phyloP scores from a whole-genome alignment of 2,888 invertebrate genomes.

The Periphyllus acericola region DNA sequence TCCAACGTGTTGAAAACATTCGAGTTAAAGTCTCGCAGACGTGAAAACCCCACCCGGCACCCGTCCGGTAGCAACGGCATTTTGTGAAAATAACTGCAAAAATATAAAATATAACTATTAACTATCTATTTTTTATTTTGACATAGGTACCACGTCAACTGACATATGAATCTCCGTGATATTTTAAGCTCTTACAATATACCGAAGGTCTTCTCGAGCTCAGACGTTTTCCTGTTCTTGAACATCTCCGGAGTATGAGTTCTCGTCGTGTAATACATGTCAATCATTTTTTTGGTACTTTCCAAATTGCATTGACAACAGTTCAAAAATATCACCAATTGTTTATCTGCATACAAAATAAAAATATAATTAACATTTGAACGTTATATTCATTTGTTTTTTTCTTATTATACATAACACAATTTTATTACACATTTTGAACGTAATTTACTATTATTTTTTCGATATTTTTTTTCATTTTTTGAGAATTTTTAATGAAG shows the following conservation, averaged over 20 bases:
- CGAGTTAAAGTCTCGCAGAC: conserved; percentile 50
- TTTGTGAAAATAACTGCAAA: conserved; percentile 44
- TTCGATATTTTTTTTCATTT: too few species aligned
- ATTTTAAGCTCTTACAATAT: conserved; percentile 28
- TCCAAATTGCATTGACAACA: conserved; percentile 59
- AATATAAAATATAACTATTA: too few species aligned
- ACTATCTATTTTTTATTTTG: not conserved
- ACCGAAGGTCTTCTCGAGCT: conserved; percentile 47
- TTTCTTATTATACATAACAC: not conserved
- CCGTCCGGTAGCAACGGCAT: conserved; percentile 39
- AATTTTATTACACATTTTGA: not conserved
- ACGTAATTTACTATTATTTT: too few species aligned
- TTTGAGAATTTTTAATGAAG: too few species aligned
- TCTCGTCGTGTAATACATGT: conserved; percentile 60
- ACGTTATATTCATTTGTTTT: not conserved
- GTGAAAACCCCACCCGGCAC: conserved; percentile 41
- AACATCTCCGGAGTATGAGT: conserved; percentile 62
- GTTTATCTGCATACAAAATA: conserved; percentile 55
- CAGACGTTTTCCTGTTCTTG: conserved; percentile 35
- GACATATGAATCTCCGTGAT: not conserved
- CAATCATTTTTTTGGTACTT: conserved; percentile 61
- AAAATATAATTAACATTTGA: not conserved
- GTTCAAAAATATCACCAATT: conserved; percentile 61
- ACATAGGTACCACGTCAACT: too few species aligned
- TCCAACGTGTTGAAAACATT: conserved; percentile 47